These are phyloP conservation scores for Leptinotarsa undecemlineata DNA, from an alignment of 1,140 invertebrate genomes.

Conservation along the genomic window DNA sequence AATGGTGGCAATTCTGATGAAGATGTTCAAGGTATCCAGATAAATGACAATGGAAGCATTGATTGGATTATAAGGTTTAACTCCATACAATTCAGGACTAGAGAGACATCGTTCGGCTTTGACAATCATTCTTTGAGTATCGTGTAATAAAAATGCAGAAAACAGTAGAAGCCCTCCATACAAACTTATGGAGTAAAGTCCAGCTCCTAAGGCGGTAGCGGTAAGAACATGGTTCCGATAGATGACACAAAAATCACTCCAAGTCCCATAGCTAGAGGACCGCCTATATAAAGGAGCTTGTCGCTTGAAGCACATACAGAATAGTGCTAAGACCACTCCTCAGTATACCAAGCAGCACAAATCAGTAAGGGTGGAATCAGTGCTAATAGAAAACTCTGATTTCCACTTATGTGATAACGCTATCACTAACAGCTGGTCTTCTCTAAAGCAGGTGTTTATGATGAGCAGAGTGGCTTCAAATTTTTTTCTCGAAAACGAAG, in stretches of 20 bases:
- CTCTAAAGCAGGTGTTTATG: too few species aligned
- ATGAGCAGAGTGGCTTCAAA: too few species aligned
- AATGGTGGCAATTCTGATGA: slow-evolving; percentile 90
- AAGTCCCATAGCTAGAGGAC: slow-evolving; percentile 92
- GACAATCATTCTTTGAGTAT: slow-evolving; percentile 90
- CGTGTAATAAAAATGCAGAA: slow-evolving; percentile 89
- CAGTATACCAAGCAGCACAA: too few species aligned
- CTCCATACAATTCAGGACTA: slow-evolving; percentile 59
- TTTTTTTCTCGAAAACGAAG: too few species aligned
- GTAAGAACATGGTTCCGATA: slow-evolving; percentile 88
- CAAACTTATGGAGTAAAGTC: slow-evolving; percentile 87
- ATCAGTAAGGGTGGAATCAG: too few species aligned
- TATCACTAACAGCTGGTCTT: too few species aligned
- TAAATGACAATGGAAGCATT: slow-evolving; percentile 93
- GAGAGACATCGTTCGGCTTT: slow-evolving; percentile 81
- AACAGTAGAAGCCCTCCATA: slow-evolving; percentile 96
- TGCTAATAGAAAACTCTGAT: too few species aligned
- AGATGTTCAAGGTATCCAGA: slow-evolving; percentile 96
- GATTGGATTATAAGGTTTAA: slow-evolving; percentile 86
- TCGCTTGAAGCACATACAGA: slow-evolving; percentile 65
- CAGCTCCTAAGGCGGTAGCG: slow-evolving; percentile 87
- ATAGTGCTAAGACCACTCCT: too few species aligned
- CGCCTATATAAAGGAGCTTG: slow-evolving; percentile 93
- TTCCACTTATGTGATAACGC: too few species aligned
- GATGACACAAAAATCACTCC: slow-evolving; percentile 93